These are phyloP conservation scores for Erythrolamprus reginae DNA, from an alignment of 2,113 vertebrate species.

Conservation along the genomic window DNA sequence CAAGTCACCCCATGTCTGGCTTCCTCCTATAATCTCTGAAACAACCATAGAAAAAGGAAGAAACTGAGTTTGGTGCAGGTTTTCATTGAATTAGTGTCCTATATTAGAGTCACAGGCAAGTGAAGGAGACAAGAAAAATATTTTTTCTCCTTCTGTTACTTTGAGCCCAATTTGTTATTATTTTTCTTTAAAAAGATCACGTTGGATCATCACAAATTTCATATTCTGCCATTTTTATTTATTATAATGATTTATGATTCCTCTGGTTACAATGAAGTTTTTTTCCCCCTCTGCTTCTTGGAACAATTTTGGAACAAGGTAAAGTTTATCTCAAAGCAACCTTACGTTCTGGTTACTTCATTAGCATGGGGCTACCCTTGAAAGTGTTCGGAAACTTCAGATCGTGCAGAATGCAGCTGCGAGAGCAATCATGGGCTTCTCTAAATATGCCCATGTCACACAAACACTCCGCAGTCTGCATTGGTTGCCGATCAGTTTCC, in stretches of 20 bases:
- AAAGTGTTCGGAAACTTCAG: no score
- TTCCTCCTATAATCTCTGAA: not conserved
- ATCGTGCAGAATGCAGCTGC: no score
- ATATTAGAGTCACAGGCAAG: not conserved
- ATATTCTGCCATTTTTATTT: not conserved
- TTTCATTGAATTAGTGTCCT: not conserved
- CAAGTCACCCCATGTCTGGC: not conserved
- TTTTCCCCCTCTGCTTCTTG: not conserved
- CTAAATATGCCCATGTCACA: no score
- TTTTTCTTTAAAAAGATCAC: not conserved
- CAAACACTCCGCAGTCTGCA: no score
- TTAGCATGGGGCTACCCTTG: no score
- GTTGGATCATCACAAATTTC: not conserved
- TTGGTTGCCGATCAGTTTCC: no score
- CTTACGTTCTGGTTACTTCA: not conserved
- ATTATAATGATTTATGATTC: not conserved
- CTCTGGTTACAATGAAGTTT: not conserved
- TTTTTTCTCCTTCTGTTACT: not conserved
- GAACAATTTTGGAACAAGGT: not conserved
- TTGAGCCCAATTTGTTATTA: not conserved
- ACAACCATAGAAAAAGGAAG: not conserved
- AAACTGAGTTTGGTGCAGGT: not conserved
- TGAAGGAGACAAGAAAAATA: not conserved
- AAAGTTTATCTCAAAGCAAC: not conserved
- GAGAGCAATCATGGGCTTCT: no score